A percentile compares a stretch with the other conserved stretches of the same genome.
These are phyloP conservation scores for Murina feae DNA, from an alignment of 2,113 vertebrate species.

Conservation along the genomic window DNA sequence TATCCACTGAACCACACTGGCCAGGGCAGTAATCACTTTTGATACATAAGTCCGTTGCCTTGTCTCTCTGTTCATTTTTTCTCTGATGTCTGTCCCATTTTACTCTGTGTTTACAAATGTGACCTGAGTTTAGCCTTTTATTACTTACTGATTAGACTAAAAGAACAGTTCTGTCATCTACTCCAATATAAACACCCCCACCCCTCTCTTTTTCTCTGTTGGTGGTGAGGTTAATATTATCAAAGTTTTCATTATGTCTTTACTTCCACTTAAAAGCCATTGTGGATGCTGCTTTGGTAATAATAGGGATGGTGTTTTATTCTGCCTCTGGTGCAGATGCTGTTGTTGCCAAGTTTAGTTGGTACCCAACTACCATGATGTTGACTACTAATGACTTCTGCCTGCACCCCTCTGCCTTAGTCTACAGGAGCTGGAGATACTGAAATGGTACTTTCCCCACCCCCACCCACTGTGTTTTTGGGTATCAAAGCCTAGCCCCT, in stretches of 20 bases:
- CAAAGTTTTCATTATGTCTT: not conserved
- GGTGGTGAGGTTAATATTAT: not conserved
- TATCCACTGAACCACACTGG: too few species aligned
- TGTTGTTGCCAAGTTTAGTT: not conserved
- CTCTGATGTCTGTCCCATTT: not conserved
- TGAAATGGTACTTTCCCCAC: not conserved
- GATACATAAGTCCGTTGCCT: not conserved
- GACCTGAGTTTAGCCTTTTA: not conserved
- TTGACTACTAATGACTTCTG: not conserved
- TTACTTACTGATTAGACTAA: not conserved
- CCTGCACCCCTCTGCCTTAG: not conserved
- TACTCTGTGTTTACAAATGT: not conserved
- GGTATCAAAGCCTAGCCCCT: not conserved
- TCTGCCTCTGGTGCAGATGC: not conserved
- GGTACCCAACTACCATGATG: too few species aligned
- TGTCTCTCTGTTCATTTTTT: not conserved
- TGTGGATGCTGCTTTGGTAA: not conserved
- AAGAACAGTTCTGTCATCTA: not conserved
- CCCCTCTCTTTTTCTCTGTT: not conserved
- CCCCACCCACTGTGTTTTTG: not conserved
- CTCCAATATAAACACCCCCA: not conserved
- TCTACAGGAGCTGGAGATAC: not conserved
- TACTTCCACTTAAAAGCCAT: not conserved
- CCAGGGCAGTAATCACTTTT: not conserved
- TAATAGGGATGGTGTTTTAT: not conserved